Conservation (phyloP, 2,888 invertebrate species). For the Polymixis lichenea region DNA sequence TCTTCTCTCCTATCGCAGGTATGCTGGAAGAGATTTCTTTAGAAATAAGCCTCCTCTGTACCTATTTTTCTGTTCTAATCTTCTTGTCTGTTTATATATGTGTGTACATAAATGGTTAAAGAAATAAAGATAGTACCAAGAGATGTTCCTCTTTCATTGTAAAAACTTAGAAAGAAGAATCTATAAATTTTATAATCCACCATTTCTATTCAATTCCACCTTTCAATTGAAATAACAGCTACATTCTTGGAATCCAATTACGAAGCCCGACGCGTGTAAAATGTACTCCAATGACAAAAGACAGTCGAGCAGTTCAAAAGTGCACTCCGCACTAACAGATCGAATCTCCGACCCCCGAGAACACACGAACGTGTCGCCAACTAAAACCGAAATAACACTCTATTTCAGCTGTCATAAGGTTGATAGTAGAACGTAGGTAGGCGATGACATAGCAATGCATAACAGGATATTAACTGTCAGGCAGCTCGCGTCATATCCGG, state of each 20-base stretch:
- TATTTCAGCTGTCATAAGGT: conserved; percentile 34
- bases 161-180: not conserved
- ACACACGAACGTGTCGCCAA: conserved; percentile 18
- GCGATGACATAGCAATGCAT: conserved; percentile 68
- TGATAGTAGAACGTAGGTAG: conserved; percentile 4
- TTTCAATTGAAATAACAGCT: not conserved
- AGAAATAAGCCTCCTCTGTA: too few species aligned
- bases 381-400: conserved; percentile 27
- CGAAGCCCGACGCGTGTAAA: conserved; percentile 32
- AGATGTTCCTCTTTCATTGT: too few species aligned
- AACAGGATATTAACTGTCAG: conserved; percentile 82
- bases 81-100: too few species aligned
- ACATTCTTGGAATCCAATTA: conserved; percentile 48
- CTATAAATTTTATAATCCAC: too few species aligned
- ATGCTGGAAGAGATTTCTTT: too few species aligned
- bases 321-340: conserved; percentile 56
- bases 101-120: too few species aligned
- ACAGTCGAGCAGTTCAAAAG: conserved; percentile 55
- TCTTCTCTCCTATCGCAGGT: too few species aligned
- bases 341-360: conserved; percentile 37
- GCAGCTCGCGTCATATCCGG: conserved; percentile 83
- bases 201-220: conserved; percentile 3
- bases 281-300: conserved; percentile 54
- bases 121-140: too few species aligned
- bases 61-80: too few species aligned